A percentile compares a stretch with the other conserved stretches of the same genome.
Conservation (phyloP, 1,140 invertebrate species). For the Xylocopa sonorina region DNA sequence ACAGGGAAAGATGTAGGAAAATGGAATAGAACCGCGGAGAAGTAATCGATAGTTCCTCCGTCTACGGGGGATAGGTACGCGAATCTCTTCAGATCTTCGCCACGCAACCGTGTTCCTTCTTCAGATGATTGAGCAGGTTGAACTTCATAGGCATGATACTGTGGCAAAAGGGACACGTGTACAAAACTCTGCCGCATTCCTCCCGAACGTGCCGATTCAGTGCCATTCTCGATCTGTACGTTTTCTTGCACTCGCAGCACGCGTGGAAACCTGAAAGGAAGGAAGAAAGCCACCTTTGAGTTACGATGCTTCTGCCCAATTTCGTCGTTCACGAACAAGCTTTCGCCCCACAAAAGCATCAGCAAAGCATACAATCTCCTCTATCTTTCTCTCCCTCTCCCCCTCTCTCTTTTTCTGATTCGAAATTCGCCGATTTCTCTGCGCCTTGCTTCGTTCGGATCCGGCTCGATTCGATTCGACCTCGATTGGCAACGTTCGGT, state of each 20-base stretch:
- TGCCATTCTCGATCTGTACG: slow-evolving; percentile 63
- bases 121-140: slow-evolving; percentile 67
- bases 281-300: slow-evolving; percentile 48
- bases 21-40: too few species aligned
- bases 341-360: slow-evolving; percentile 52
- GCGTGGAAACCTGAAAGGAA: slow-evolving; percentile 63
- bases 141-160: slow-evolving; percentile 70
- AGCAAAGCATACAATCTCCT: slow-evolving; percentile 46
- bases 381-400: not conserved
- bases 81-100: slow-evolving; percentile 36
- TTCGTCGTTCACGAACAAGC: slow-evolving; percentile 42
- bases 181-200: slow-evolving; percentile 68
- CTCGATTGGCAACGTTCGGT: too few species aligned
- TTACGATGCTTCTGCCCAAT: not conserved
- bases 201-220: slow-evolving; percentile 68
- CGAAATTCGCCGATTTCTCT: not conserved
- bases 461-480: too few species aligned
- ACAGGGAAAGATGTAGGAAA: too few species aligned
- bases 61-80: too few species aligned
- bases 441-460: not conserved
- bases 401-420: not conserved
- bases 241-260: slow-evolving; percentile 67
- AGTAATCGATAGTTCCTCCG: too few species aligned
- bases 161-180: slow-evolving; percentile 63
- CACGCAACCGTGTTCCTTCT: slow-evolving; percentile 62